Base-by-base conservation (phyloP, 23 tunicate genomes). In the Aplidium turbinatum region DNA sequence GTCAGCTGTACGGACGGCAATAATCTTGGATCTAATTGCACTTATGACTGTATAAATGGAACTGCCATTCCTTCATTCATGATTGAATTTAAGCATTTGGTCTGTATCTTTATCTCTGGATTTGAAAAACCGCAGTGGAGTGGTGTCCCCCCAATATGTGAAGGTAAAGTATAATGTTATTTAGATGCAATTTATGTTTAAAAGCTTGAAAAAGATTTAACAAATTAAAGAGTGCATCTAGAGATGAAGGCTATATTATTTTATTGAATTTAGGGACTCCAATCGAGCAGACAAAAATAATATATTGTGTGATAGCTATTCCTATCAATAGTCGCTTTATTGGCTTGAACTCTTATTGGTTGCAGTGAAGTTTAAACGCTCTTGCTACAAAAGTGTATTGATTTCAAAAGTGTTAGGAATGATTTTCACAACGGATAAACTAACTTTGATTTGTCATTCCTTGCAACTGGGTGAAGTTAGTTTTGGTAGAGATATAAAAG, bases 1-100 rank as follows among this genome's bases (percentile, higher is more conserved):
- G 73, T 66, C 7, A 35, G 7, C 23, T 66, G 73, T 22, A 38
- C 73, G 51, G 21, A 66, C 31, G 24, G 51, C 16, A 66, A 40
- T 26, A 6, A 16, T 6, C 13, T 66, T 6, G 73, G 73, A 11
- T 66, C 73, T 6, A 66, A 35, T 19, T 66, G 73, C 31, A 40
- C 51, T 13, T 66, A 35, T 34, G 52, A 66, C 9, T 66, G 73
- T 22, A 9, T 4, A 4, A 16, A 23, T 11, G 73, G 52, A 11
- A 11, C 6, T 22, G 62, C n/a, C 62, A 55, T 55, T 6, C 13
- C 13, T 20, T 7, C 23, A 22, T 11, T 22, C 6, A 13, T 55
- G 20, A 16, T 42, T 11, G 50, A 42, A 16, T 18, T 6, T 11
- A 6, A 18, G 20, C 25, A 18, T 55, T 6, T 55, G 25, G 24